Conservation (phyloP, 23 tunicate species). For the Phallusia fumigata region DNA sequence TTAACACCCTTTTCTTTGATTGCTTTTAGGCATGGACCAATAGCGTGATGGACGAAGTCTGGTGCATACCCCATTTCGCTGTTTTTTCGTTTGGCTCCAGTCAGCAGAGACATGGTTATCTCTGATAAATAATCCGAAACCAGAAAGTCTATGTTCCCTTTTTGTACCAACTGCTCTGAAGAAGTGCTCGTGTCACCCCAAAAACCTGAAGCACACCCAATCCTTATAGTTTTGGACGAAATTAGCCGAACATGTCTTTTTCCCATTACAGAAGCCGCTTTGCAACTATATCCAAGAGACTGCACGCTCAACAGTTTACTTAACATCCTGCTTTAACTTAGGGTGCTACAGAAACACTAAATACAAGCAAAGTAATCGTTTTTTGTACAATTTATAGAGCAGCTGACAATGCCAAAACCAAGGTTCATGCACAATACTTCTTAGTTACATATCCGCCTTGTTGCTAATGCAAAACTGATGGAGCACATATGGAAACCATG, state of each 20-base stretch:
- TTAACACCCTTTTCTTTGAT: slow-evolving; percentile 45
- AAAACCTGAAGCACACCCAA: slow-evolving; percentile 96
- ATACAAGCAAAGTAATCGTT: not conserved
- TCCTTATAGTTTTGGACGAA: slow-evolving; percentile 22
- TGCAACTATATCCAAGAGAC: not conserved
- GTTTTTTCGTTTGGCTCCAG: slow-evolving; percentile 70
- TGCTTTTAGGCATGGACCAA: slow-evolving; percentile 45
- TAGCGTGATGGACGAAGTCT: slow-evolving; percentile 71
- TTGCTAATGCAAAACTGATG: too few relatives aligned
- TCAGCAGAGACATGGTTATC: slow-evolving; percentile 94
- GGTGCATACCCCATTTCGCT: slow-evolving; percentile 88
- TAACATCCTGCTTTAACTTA: not conserved
- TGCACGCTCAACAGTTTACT: not conserved
- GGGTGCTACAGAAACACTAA: not conserved
- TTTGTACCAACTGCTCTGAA: slow-evolving; percentile 53
- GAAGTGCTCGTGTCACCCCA: slow-evolving; percentile 94
- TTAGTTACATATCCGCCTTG: too few relatives aligned
- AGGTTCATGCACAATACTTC: too few relatives aligned
- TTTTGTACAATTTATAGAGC: not conserved
- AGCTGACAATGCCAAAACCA: not conserved
- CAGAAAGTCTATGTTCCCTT: slow-evolving; percentile 78
- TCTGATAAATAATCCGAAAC: slow-evolving; percentile 94
- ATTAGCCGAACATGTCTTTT: not conserved
- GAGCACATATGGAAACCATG: too few relatives aligned
- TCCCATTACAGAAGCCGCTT: not conserved